A percentile compares a stretch with the other conserved stretches of the same genome.
These are phyloP conservation scores for Euplexia lucipara DNA, from an alignment of 2,888 invertebrate genomes.

Conservation along the genomic window DNA sequence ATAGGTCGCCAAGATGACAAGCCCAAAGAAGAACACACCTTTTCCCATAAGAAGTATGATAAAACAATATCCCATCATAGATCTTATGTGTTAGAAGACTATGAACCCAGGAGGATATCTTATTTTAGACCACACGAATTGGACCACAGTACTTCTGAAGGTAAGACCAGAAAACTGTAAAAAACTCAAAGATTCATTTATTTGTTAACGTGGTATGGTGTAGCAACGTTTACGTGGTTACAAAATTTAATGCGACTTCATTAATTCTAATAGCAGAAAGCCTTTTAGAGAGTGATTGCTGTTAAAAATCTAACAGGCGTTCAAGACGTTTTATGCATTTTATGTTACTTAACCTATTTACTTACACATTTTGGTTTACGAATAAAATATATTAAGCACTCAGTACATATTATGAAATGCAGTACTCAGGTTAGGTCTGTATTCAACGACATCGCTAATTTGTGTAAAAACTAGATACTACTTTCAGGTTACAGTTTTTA, in stretches of 20 bases:
- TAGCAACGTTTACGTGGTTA: neutral
- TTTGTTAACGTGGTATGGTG: constrained; percentile 1
- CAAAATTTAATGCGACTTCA: neutral
- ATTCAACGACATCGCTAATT: no score
- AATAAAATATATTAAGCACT: no score
- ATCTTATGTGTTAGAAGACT: constrained; percentile 87
- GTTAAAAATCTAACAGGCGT: no score
- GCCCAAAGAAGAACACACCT: constrained; percentile 84
- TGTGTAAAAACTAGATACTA: no score
- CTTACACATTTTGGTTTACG: no score
- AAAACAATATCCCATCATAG: constrained; percentile 88
- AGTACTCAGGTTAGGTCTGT: no score
- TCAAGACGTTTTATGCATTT: no score
- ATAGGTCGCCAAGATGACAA: constrained; percentile 88
- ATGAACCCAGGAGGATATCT: constrained; percentile 80
- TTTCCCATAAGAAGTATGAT: constrained; percentile 89
- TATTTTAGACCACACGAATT: constrained; percentile 85
- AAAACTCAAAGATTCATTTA: constrained; percentile 5
- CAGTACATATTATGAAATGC: no score
- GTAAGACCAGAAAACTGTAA: constrained; percentile 64
- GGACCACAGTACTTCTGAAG: constrained; percentile 77
- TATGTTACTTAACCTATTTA: no score
- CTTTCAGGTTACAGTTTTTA: no score
- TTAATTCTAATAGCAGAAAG: neutral
- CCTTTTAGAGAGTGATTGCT: neutral